Percentiles rank a stretch among this genome's conserved stretches.
Conservation (phyloP, 2,797 vertebrate species). For the Argya squamiceps region DNA sequence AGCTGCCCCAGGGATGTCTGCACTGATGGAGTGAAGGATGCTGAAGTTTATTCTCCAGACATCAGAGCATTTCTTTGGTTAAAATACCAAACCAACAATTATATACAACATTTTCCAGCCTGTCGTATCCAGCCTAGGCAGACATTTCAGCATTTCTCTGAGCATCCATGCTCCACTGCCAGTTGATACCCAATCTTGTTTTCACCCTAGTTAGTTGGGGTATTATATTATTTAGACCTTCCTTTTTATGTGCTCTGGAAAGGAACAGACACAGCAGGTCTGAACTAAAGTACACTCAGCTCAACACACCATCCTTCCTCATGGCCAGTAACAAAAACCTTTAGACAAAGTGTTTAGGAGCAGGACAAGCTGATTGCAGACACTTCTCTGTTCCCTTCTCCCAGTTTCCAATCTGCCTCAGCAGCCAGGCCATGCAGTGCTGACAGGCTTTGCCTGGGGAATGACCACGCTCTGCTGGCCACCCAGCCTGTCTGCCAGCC, state of each 20-base stretch:
- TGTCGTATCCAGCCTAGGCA: background rate
- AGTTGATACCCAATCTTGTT: background rate
- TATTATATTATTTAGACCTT: background rate
- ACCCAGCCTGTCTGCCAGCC: background rate
- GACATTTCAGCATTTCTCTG: background rate
- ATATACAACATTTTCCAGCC: background rate
- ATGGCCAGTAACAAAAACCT: background rate
- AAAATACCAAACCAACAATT: background rate
- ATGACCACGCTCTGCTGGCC: rapidly evolving
- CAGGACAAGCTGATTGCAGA: background rate
- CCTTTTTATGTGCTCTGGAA: background rate
- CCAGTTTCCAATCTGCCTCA: background rate
- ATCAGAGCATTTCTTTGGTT: background rate
- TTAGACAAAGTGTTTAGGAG: background rate
- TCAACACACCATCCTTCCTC: background rate
- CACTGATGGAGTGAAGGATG: background rate
- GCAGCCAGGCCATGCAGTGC: background rate
- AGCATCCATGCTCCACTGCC: background rate
- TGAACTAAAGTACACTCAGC: background rate
- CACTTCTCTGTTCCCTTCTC: background rate
- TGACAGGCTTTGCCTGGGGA: background rate
- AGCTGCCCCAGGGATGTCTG: background rate
- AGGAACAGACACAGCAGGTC: background rate
- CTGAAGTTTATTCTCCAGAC: background rate
- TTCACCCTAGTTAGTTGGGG: background rate